Evolutionary conservation across 2,888 invertebrate species (phyloP).

Genomic region (Homarus gammarus): DNA sequence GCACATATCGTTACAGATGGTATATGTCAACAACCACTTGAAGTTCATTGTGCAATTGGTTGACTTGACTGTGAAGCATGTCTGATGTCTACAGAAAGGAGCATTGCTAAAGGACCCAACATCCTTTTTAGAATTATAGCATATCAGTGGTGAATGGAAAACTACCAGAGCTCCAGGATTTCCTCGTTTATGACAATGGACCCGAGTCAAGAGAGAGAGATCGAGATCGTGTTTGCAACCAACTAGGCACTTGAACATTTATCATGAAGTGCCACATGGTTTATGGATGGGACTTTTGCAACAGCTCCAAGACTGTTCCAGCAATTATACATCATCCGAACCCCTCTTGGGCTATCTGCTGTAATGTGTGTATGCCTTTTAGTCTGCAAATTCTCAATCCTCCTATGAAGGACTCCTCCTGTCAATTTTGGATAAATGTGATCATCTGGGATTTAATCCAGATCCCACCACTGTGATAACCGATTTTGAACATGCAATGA

Average conservation of each 20-base stretch:
- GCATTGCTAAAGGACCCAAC: too few species aligned
- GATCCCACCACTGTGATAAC: slow-evolving; percentile 1
- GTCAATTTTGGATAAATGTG: slow-evolving; percentile 8
- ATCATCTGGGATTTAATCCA: slow-evolving; percentile 8
- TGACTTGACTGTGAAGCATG: too few species aligned
- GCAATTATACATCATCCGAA: slow-evolving; percentile 16
- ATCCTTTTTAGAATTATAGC: too few species aligned
- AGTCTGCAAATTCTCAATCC: slow-evolving; percentile 15
- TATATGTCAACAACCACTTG: too few species aligned
- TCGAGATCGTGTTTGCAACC: slow-evolving; percentile 13
- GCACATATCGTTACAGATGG: too few species aligned
- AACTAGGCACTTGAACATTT: background rate
- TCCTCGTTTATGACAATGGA: too few species aligned
- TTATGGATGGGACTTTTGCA: slow-evolving; percentile 23
- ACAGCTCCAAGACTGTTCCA: slow-evolving; percentile 21
- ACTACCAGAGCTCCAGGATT: too few species aligned
- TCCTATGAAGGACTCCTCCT: background rate
- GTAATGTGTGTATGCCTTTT: background rate
- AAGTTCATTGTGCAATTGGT: too few species aligned
- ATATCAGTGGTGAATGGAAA: too few species aligned
- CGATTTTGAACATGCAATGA: too few species aligned
- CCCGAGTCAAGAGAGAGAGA: too few species aligned
- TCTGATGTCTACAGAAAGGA: too few species aligned
- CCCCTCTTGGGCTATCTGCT: background rate
- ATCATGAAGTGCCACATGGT: background rate